A percentile compares a stretch with the other conserved stretches of the same genome.
Conservation (phyloP, 2,113 vertebrate species). For the Sebastes fasciatus region DNA sequence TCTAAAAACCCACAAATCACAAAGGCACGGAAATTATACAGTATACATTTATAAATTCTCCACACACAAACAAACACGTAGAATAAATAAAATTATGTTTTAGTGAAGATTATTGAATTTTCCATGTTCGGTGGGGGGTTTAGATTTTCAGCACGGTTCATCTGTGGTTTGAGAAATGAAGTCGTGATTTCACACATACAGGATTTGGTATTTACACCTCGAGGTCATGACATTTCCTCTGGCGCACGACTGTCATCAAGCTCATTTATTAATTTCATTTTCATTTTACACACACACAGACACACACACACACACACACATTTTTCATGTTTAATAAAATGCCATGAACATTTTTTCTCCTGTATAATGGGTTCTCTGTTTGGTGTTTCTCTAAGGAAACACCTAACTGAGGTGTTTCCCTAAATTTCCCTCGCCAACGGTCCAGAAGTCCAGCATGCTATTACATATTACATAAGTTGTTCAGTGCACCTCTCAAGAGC, state of each 20-base stretch:
- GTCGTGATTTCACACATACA: not conserved
- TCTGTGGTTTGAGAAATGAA: not conserved
- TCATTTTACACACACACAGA: not conserved
- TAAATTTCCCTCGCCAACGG: not conserved
- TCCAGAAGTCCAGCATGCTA: conserved; percentile 14
- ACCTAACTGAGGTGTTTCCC: conserved; percentile 25
- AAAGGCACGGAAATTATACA: conserved; percentile 32
- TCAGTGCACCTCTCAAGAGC: conserved; percentile 34
- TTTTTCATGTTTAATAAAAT: conserved; percentile 15
- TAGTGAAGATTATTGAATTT: not conserved
- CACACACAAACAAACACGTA: conserved; percentile 26
- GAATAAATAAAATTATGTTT: conserved; percentile 10
- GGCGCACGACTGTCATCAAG: not conserved
- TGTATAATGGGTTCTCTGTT: conserved; percentile 38
- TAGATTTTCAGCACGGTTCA: not conserved
- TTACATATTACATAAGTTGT: conserved; percentile 21
- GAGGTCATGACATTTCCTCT: conserved; percentile 12
- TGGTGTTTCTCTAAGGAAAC: conserved; percentile 39
- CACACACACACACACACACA: not conserved
- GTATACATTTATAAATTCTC: conserved; percentile 1
- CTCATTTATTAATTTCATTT: conserved; percentile 8
- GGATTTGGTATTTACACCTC: conserved; percentile 1
- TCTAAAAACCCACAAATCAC: conserved; percentile 31
- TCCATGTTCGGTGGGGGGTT: not conserved
- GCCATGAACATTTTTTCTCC: not conserved